Percentiles rank a stretch among this genome's conserved stretches.
These are phyloP conservation scores for Dolomedes plantarius DNA, from an alignment of 2,888 invertebrate species.

Conservation along the genomic window DNA sequence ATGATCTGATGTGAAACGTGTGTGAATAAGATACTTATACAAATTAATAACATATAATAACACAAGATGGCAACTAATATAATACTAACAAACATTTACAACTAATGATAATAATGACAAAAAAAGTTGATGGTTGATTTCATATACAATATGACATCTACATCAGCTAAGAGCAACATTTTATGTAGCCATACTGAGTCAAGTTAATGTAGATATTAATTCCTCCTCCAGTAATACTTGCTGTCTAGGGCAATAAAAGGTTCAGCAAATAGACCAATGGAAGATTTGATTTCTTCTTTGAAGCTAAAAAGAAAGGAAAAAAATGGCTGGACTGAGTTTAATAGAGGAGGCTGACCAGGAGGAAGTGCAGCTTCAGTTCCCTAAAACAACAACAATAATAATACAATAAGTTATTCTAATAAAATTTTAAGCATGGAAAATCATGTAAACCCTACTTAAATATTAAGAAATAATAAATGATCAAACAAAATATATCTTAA, in stretches of 20 bases:
- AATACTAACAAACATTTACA: slow-evolving; percentile 69
- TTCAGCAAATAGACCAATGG: slow-evolving; percentile 59
- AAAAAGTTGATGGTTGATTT: slow-evolving; percentile 42
- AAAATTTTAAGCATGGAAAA: too few relatives aligned
- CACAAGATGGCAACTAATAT: slow-evolving; percentile 67
- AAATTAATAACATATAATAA: slow-evolving; percentile 39
- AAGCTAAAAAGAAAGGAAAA: slow-evolving; percentile 38
- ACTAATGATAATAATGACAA: slow-evolving; percentile 64
- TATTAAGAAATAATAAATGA: too few relatives aligned
- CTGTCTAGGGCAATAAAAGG: slow-evolving; percentile 48
- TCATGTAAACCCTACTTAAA: too few relatives aligned
- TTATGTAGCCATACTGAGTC: slow-evolving; percentile 53
- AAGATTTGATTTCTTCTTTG: slow-evolving; percentile 63
- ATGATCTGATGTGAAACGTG: slow-evolving; percentile 56
- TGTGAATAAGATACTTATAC: slow-evolving; percentile 58
- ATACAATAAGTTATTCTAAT: background rate
- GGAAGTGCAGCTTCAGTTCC: slow-evolving; percentile 63
- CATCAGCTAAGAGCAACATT: slow-evolving; percentile 64
- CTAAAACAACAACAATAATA: slow-evolving; percentile 31
- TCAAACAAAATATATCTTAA: too few relatives aligned
- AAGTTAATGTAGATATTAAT: slow-evolving; percentile 45
- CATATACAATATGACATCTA: slow-evolving; percentile 70
- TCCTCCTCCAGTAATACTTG: slow-evolving; percentile 54
- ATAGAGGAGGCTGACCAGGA: slow-evolving; percentile 66
- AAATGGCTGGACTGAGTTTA: slow-evolving; percentile 64